Evolutionary conservation across 2,888 invertebrate genomes (phyloP).

Genomic region (Acheta domesticus): DNA sequence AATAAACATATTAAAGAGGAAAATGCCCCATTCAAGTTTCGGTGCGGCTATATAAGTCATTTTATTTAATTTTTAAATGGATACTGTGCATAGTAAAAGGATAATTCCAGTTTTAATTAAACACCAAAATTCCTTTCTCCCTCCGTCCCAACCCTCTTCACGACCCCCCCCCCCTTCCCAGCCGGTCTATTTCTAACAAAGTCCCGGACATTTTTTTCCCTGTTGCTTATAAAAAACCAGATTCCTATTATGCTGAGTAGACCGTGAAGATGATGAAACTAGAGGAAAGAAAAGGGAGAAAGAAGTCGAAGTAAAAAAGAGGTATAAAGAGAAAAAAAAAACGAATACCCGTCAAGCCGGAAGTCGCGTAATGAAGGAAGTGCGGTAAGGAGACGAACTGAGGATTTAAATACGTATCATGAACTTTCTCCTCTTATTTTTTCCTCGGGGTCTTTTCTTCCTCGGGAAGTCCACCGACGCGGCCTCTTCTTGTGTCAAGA

Average conservation of each 20-base stretch:
- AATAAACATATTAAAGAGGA: not conserved
- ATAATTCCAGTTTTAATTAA: slow-evolving; percentile 1
- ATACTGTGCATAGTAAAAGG: not conserved
- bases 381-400: not conserved
- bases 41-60: not conserved
- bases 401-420: not conserved
- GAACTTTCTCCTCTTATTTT: not conserved
- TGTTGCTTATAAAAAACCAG: no score
- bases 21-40: not conserved
- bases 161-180: not conserved
- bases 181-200: not conserved
- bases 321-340: not conserved
- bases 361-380: not conserved
- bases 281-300: not conserved
- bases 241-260: no score
- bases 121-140: not conserved
- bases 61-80: not conserved
- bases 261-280: not conserved
- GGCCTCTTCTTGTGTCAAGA: slow-evolving; percentile 4
- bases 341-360: not conserved
- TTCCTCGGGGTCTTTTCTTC: not conserved
- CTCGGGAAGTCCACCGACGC: not conserved
- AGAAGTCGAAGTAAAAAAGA: not conserved
- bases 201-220: not conserved
- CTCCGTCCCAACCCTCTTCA: not conserved